Evolutionary conservation across 2,888 invertebrate species (phyloP), one percentile per base, ranked within the genome.

Genomic region (Tipula confusa): DNA sequence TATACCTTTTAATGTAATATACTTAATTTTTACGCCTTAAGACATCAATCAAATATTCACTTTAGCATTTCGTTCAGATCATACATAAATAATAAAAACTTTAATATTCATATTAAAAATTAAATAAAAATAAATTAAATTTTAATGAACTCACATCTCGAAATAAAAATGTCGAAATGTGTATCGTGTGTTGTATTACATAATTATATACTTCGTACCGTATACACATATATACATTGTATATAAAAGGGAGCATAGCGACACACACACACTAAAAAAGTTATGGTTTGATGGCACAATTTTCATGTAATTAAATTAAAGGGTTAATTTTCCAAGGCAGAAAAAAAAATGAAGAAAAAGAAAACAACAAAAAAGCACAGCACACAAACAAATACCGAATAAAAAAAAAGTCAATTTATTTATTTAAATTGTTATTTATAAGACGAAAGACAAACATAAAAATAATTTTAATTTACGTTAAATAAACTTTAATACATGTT

Each of bases 11-110:
- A 64, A 64, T 64, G 24, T 64, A 64, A 24, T 64, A 24, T 18
- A 18, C 9, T 6, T 64, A 64, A 64, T 64, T 64, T 24, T 18
- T 64, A 64, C 24, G 64, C 64, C 64, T 64, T 64, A 64, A 64
- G 64, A 64, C 64, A 64, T 64, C 64, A 64, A 64, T 64, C 64
- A 64, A 64, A 64, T 64, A 64, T 64, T 64, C 64, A 64, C 64
- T 24, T 64, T 64, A 64, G 24, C 9, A 7, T 64, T 43, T 64
- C 24, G 1, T 64, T 24, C 64, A 64, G 24, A 24, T 64, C 24
- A 64, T 38, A 38, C n/a, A n/a, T n/a, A 38, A 11, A 64, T 9
- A 24, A 64, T 24, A 24, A 64, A 64, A 64, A 64, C 24, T 64
- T 64, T 64, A 64, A 64, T 64, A 64, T 64, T 64, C 64, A 64